Evolutionary conservation across 2,888 invertebrate species (phyloP).

Genomic region (Apamea sordens): DNA sequence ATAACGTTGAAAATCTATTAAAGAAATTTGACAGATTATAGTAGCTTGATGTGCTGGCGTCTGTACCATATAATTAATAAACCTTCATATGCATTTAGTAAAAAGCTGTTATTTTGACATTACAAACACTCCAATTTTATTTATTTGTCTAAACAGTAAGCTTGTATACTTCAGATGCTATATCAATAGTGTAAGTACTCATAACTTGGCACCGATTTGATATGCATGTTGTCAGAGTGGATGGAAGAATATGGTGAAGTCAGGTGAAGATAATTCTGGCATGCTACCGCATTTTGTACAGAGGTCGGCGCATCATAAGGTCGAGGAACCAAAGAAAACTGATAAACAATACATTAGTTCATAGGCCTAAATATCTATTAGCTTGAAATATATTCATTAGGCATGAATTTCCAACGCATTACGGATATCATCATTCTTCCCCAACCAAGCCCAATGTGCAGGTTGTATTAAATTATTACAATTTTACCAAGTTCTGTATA

Average conservation of each 20-base stretch:
- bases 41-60: too few species aligned
- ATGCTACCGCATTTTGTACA: background rate
- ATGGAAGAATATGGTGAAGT: background rate
- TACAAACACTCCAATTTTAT: too few species aligned
- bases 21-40: too few species aligned
- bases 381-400: background rate
- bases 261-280: background rate
- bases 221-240: background rate
- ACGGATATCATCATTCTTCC: background rate
- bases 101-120: too few species aligned
- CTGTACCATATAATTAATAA: too few species aligned
- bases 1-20: too few species aligned
- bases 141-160: background rate
- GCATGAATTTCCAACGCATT: background rate
- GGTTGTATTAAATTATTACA: background rate
- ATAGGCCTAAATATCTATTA: background rate
- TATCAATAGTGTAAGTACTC: background rate
- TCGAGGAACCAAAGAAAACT: background rate
- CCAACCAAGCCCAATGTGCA: slow-evolving; percentile 5
- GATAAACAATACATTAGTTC: background rate
- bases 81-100: too few species aligned
- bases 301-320: too few species aligned
- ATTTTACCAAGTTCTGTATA: background rate
- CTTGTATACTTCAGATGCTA: background rate
- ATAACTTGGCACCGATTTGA: background rate